Percentiles rank a stretch among this genome's conserved stretches.
Evolutionary conservation across 1,140 invertebrate species (phyloP).

Genomic region (Oryctes rhinoceros): DNA sequence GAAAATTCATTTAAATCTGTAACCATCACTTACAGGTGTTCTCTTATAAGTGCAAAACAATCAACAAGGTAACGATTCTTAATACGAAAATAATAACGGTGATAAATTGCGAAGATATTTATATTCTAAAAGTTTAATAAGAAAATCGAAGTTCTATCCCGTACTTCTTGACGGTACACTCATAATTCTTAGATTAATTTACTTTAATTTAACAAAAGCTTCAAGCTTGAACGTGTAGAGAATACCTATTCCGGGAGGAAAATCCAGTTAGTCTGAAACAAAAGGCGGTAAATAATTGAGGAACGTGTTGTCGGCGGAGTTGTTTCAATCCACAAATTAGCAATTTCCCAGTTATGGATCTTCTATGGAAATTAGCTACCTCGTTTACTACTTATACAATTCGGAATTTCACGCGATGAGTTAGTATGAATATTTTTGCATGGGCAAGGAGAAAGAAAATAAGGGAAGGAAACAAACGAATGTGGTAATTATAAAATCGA

Average conservation of each 20-base stretch:
- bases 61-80: slow-evolving; percentile 29
- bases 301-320: slow-evolving; percentile 48
- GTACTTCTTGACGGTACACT: slow-evolving; percentile 44
- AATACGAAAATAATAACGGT: slow-evolving; percentile 31
- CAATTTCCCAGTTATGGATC: slow-evolving; percentile 45
- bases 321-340: slow-evolving; percentile 46
- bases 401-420: neutral
- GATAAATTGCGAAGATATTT: slow-evolving; percentile 38
- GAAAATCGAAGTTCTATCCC: slow-evolving; percentile 38
- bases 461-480: neutral
- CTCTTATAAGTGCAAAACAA: neutral
- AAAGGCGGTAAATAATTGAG: slow-evolving; percentile 55
- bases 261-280: slow-evolving; percentile 53
- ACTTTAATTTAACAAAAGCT: slow-evolving; percentile 54
- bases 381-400: slow-evolving; percentile 25
- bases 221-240: slow-evolving; percentile 51
- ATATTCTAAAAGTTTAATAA: slow-evolving; percentile 40
- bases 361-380: slow-evolving; percentile 35
- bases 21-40: too few species aligned
- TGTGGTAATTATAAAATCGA: slow-evolving; percentile 32
- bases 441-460: neutral
- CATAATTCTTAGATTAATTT: slow-evolving; percentile 53
- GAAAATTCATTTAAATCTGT: too few species aligned
- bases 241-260: slow-evolving; percentile 47
- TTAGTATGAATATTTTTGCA: slow-evolving; percentile 5